phyloP scores from a whole-genome alignment of 2,797 vertebrate genomes.

The Acridotheres tristis region DNA sequence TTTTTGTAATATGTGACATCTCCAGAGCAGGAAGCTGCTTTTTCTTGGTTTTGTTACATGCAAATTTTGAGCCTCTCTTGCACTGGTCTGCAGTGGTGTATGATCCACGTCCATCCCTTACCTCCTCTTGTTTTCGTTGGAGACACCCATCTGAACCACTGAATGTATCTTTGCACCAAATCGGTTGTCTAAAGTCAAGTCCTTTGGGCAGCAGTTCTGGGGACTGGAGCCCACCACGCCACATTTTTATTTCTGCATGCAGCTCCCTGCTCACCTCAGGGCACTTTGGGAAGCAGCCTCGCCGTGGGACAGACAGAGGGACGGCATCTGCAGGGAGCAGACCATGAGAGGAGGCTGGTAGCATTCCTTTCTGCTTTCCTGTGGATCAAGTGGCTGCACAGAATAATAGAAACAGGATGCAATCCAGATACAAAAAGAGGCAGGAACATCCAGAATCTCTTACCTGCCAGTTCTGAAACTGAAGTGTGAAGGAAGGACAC shows the following conservation, averaged over 20 bases:
- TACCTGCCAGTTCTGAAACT: neutral
- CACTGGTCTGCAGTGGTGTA: neutral
- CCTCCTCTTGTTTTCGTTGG: neutral
- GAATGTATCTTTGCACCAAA: neutral
- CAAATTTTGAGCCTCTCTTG: neutral
- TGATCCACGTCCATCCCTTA: rapidly evolving
- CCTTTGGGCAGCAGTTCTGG: rapidly evolving
- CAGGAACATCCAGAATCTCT: neutral
- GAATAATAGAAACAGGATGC: neutral
- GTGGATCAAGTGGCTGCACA: neutral
- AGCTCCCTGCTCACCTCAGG: neutral
- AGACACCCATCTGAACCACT: neutral
- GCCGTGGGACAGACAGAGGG: neutral
- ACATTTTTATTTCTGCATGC: neutral
- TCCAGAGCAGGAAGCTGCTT: neutral
- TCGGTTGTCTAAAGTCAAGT: neutral
- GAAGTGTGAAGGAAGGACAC: neutral
- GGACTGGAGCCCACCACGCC: neutral
- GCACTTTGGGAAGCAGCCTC: neutral
- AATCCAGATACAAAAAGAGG: neutral
- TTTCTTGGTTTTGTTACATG: neutral
- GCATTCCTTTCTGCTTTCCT: neutral
- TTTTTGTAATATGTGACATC: neutral
- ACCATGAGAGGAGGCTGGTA: rapidly evolving
- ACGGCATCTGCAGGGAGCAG: neutral